A percentile compares a stretch with the other conserved stretches of the same genome.
Evolutionary conservation across 1,140 invertebrate genomes (phyloP).

Genomic region (Trichomalopsis sarcophagae): DNA sequence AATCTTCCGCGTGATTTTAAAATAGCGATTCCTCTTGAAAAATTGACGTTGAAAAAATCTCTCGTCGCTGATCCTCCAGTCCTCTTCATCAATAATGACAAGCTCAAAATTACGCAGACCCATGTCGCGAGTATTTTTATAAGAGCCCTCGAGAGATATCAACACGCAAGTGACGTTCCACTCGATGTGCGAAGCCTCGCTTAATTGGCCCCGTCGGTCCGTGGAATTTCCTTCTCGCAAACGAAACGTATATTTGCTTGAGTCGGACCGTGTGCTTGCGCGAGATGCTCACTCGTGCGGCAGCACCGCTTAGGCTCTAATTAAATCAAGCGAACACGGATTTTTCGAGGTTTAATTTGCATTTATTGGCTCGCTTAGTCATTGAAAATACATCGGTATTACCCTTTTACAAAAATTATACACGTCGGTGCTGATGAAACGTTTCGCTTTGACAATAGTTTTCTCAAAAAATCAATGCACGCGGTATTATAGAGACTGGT

Average conservation of each 20-base stretch:
- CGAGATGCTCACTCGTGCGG: not conserved
- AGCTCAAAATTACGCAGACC: not conserved
- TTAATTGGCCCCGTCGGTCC: not conserved
- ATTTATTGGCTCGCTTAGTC: not conserved
- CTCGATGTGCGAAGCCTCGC: not conserved
- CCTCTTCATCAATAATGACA: not conserved
- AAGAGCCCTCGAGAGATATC: not conserved
- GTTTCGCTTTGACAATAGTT: not conserved
- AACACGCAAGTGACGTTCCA: not conserved
- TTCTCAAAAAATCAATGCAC: not conserved
- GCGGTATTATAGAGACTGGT: not conserved
- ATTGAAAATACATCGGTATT: slow-evolving; percentile 2
- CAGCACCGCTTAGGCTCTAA: not conserved
- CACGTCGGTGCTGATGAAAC: not conserved
- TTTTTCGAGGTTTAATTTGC: not conserved
- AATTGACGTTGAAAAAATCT: not conserved
- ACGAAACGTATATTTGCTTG: not conserved
- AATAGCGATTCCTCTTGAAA: not conserved
- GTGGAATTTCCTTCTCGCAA: slow-evolving; percentile 8
- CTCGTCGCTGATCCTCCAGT: not conserved
- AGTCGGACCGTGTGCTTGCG: too few relatives aligned
- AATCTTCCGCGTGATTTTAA: too few relatives aligned
- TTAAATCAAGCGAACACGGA: not conserved
- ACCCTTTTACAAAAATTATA: not conserved
- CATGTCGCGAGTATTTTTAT: not conserved